Percentiles rank a stretch among this genome's conserved stretches.
These are phyloP conservation scores for Cassiopea andromeda DNA, from an alignment of 30 jellyfish, hydroid and myxozoan genomes.

Conservation along the genomic window DNA sequence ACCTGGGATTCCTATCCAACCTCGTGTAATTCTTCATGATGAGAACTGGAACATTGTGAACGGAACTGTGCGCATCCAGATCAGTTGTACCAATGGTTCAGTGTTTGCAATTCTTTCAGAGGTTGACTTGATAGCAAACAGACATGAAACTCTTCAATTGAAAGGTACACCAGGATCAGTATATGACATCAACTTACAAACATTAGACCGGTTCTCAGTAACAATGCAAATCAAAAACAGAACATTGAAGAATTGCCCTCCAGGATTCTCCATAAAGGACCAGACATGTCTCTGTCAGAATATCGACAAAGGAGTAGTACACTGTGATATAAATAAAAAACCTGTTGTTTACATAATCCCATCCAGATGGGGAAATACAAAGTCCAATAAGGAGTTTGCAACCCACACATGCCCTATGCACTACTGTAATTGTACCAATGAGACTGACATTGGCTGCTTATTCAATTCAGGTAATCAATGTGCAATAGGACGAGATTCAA, in stretches of 20 bases:
- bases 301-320: slow-evolving; percentile 60
- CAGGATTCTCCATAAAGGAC: slow-evolving; percentile 51
- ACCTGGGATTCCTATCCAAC: slow-evolving; percentile 63
- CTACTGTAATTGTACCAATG: no score
- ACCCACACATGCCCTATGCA: slow-evolving; percentile 65
- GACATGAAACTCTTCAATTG: background rate
- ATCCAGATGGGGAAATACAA: slow-evolving; percentile 43
- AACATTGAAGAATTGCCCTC: slow-evolving; percentile 61
- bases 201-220: slow-evolving; percentile 60
- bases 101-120: background rate
- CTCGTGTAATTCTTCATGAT: slow-evolving; percentile 45
- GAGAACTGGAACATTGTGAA: slow-evolving; percentile 66
- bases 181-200: slow-evolving; percentile 26
- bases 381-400: slow-evolving; percentile 15
- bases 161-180: slow-evolving; percentile 29
- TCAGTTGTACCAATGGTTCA: background rate
- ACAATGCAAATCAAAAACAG: background rate
- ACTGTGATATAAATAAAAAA: slow-evolving; percentile 14
- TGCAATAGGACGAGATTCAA: slow-evolving; percentile 67
- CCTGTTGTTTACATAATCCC: slow-evolving; percentile 43
- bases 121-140: background rate
- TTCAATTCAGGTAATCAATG: slow-evolving; percentile 38
- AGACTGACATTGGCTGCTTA: slow-evolving; percentile 48
- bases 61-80: slow-evolving; percentile 45
- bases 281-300: slow-evolving; percentile 37